phyloP scores from a whole-genome alignment of 2,797 vertebrate species.

The Lagorchestes hirsutus region DNA sequence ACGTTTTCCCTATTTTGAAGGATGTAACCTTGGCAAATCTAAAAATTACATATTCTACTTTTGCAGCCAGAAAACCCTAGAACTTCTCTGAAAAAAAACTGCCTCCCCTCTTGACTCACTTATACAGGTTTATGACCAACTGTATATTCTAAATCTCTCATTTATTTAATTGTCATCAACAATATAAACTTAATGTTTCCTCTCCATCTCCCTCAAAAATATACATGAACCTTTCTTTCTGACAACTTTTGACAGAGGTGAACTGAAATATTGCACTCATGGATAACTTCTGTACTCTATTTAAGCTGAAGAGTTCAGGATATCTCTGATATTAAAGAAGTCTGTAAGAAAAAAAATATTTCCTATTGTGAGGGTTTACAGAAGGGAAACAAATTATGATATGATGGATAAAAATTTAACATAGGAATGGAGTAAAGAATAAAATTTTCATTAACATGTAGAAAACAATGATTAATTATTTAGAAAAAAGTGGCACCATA shows the following conservation, averaged over 20 bases:
- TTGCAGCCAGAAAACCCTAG: neutral
- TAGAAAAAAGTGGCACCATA: neutral
- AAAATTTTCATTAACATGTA: neutral
- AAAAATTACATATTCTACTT: neutral
- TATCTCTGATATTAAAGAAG: neutral
- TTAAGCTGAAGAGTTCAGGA: neutral
- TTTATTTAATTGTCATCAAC: neutral
- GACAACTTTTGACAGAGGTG: neutral
- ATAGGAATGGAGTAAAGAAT: neutral
- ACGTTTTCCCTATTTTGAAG: neutral
- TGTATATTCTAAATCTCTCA: neutral
- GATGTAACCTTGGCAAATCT: neutral
- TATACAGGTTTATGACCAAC: neutral
- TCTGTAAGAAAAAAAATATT: neutral
- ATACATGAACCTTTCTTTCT: neutral
- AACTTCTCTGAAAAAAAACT: neutral
- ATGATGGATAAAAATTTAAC: neutral
- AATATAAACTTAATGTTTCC: neutral
- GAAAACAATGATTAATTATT: neutral
- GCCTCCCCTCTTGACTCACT: neutral
- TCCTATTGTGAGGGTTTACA: neutral
- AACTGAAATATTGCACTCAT: neutral
- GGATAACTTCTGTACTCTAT: neutral
- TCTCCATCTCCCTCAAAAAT: neutral
- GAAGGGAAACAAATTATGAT: neutral